phyloP scores from a whole-genome alignment of 2,888 invertebrate genomes.

The Crematogaster levior region DNA sequence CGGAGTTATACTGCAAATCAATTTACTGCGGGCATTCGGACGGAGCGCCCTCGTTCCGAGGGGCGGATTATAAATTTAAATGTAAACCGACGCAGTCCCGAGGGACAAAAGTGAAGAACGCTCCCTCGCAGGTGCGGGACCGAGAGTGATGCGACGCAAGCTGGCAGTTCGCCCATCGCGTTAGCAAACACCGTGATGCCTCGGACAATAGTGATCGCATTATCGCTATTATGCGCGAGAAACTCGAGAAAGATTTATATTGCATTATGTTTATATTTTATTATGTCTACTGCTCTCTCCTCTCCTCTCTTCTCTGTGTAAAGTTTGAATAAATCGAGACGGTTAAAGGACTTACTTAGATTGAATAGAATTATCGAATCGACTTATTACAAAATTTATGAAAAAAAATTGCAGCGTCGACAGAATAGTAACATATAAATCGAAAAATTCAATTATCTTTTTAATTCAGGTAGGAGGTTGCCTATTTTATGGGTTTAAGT shows the following conservation, averaged over 20 bases:
- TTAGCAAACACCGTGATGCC: conserved; percentile 23
- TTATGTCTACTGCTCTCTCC: too few species aligned
- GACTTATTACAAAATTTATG: background rate
- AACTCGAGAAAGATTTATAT: conserved; percentile 1
- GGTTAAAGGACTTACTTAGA: background rate
- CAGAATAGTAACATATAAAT: background rate
- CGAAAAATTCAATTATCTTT: conserved; percentile 9
- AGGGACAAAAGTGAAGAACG: conserved; percentile 38
- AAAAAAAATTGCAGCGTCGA: background rate
- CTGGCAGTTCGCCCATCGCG: background rate
- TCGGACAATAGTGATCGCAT: conserved; percentile 36
- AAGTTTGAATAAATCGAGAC: background rate
- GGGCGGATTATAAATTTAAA: conserved; percentile 80
- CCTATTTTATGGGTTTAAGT: background rate
- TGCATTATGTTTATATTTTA: too few species aligned
- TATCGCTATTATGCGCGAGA: background rate
- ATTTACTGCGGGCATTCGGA: conserved; percentile 74
- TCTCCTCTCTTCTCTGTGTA: background rate
- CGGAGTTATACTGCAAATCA: conserved; percentile 73
- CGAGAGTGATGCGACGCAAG: conserved; percentile 6
- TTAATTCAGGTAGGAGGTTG: background rate
- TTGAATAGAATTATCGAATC: background rate
- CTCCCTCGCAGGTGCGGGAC: background rate
- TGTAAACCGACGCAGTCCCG: conserved; percentile 73
- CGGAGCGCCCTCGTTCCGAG: conserved; percentile 57